Conservation (phyloP, 1,140 invertebrate genomes). For the Pseudomyrmex cubaensis region DNA sequence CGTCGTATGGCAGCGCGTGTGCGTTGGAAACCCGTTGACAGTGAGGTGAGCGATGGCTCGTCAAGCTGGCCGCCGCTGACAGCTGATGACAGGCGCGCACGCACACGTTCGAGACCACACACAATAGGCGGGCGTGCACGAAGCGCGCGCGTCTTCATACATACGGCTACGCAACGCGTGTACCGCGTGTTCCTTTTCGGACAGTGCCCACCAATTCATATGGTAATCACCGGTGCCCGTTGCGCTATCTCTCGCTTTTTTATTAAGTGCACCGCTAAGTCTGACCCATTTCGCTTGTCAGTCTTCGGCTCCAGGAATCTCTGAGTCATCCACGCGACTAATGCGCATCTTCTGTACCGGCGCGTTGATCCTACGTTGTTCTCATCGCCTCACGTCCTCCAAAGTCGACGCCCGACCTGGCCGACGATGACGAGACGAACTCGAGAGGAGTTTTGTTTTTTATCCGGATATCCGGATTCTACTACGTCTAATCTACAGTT, state of each 20-base stretch:
- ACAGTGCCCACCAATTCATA: constrained; percentile 76
- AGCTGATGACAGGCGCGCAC: constrained; percentile 74
- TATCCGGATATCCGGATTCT: constrained; percentile 46
- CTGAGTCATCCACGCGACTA: constrained; percentile 69
- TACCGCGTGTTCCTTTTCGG: constrained; percentile 66
- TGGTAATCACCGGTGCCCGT: constrained; percentile 72
- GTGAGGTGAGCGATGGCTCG: constrained; percentile 74
- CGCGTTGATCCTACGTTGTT: background rate
- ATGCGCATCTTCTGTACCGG: constrained; percentile 19
- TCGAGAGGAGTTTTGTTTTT: constrained; percentile 4
- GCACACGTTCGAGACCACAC: constrained; percentile 69
- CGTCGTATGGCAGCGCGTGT: constrained; percentile 29
- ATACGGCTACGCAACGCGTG: constrained; percentile 19
- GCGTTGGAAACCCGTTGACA: constrained; percentile 67
- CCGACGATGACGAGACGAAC: constrained; percentile 19
- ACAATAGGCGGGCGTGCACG: constrained; percentile 60
- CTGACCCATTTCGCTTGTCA: constrained; percentile 78
- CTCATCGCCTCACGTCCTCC: background rate
- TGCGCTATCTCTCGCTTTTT: constrained; percentile 70
- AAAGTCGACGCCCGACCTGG: constrained; percentile 14
- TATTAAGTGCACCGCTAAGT: constrained; percentile 72
- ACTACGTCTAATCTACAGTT: background rate
- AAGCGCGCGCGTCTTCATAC: constrained; percentile 2
- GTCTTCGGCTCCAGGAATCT: constrained; percentile 66
- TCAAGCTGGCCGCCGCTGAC: constrained; percentile 70